A percentile compares a stretch with the other conserved stretches of the same genome.
These are phyloP conservation scores for Stegana nigrithorax DNA, from an alignment of 2,888 invertebrate species.

Conservation along the genomic window DNA sequence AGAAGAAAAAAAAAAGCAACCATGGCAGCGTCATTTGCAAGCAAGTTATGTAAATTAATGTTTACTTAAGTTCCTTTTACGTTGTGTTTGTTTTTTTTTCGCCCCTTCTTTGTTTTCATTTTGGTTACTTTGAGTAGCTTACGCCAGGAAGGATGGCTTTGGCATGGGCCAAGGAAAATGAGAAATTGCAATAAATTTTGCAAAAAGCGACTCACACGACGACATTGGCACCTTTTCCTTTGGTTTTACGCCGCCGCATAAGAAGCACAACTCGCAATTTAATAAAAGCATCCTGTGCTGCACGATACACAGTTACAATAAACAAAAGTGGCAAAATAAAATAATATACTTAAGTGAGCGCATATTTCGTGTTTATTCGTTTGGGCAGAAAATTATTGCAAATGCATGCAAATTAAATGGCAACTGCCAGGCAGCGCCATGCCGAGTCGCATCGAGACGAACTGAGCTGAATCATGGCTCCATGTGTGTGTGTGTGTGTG, in stretches of 20 bases:
- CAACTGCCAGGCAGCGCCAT: no score
- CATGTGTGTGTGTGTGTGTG: no score
- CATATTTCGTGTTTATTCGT: slow-evolving; percentile 49
- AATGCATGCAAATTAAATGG: slow-evolving; percentile 66
- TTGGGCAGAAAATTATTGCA: slow-evolving; percentile 59
- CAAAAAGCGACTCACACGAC: slow-evolving; percentile 26
- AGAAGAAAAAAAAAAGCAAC: not conserved
- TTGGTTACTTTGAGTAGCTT: slow-evolving; percentile 47
- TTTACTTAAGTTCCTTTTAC: slow-evolving; percentile 64
- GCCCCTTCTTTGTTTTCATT: slow-evolving; percentile 47
- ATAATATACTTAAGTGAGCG: slow-evolving; percentile 52
- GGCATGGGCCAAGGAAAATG: slow-evolving; percentile 26
- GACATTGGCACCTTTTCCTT: not conserved
- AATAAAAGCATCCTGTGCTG: slow-evolving; percentile 52
- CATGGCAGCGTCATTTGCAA: slow-evolving; percentile 52
- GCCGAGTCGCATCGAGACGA: no score
- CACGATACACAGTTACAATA: slow-evolving; percentile 30
- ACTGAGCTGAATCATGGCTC: no score
- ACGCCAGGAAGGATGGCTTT: slow-evolving; percentile 30
- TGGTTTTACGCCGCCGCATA: no score
- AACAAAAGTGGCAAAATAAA: slow-evolving; percentile 52
- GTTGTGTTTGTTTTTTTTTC: slow-evolving; percentile 30
- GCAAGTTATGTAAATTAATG: slow-evolving; percentile 69
- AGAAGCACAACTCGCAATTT: slow-evolving; percentile 58
- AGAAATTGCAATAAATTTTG: slow-evolving; percentile 56